Base-by-base conservation (phyloP, 2,888 invertebrate species). In the Dasypogon diadema region DNA sequence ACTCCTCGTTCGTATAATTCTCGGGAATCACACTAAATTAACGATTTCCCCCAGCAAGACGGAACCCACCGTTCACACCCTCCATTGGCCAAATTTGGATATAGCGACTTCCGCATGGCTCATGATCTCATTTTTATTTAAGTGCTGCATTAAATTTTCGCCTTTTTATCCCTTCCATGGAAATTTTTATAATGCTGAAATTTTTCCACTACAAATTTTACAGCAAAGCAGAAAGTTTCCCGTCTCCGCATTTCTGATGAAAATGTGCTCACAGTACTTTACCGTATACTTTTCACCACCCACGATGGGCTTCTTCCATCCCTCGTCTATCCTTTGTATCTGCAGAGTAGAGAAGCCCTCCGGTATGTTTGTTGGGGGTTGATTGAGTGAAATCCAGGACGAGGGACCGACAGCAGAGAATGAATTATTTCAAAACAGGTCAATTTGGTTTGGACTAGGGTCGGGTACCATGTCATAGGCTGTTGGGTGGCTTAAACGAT, bases 371-470 rank as follows among this genome's bases (percentile, higher is more conserved):
- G 68, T 14, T 51, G 54, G 70, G 65, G 34, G 54, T 30, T 68
- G 54, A 70, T 70, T 70, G 70, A 70, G 54, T 54, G 70, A 54
- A 37, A 37, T 34, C 37, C 21, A 54, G 70, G 70, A 70, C 54
- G 70, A 70, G 34, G 70, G 70, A 70, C 70, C 16, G 70, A 54
- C 54, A 10, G 24, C 14, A 37, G 70, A 30, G 30, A 30, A 70
- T 70, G 70, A 70, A 54, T 70, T 70, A 70, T 70, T 70, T 70
- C 70, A 70, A 70, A 70, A 70, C 70, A 70, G 70, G 70, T 70
- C 70, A 70, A 70, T 70, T 70, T 54, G 51, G 70, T 70, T 70
- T 51, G 70, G 70, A 70, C 70, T 24, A 54, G 54, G 30, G 54
- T 54, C 70, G 30, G 51, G 18, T 51, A 26, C 34, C 37, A 70